A percentile compares a stretch with the other conserved stretches of the same genome.
Evolutionary conservation across 2,888 invertebrate genomes (phyloP).

Genomic region (Isotomurus palustris): DNA sequence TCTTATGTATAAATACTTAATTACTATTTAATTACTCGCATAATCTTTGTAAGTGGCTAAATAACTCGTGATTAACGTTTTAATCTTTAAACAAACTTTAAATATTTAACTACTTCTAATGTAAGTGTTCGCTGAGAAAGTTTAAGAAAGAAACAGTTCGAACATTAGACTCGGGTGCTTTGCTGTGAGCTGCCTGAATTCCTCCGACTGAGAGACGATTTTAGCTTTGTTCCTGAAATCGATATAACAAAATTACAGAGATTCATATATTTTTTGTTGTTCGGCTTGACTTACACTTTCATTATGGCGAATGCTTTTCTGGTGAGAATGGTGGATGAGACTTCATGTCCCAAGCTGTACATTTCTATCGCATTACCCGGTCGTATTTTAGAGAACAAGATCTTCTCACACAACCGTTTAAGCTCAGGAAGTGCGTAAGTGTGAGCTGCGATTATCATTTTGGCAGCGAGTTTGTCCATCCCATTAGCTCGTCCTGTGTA

Average conservation of each 20-base stretch:
- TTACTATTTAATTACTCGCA: too few relatives aligned
- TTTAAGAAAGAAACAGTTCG: constrained; percentile 36
- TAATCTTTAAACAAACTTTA: not conserved
- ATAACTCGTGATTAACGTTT: not conserved
- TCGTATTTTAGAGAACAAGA: constrained; percentile 19
- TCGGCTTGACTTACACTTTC: constrained; percentile 41
- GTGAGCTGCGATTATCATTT: constrained; percentile 26
- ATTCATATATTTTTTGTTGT: too few relatives aligned
- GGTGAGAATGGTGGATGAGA: constrained; percentile 24
- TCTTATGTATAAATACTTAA: too few relatives aligned
- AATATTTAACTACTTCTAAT: not conserved
- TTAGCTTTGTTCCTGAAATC: constrained; percentile 35
- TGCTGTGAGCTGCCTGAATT: constrained; percentile 36
- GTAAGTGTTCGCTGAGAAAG: not conserved
- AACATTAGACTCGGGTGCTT: constrained; percentile 40
- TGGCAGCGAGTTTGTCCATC: constrained; percentile 21
- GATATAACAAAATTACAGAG: not conserved
- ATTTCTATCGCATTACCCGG: constrained; percentile 38
- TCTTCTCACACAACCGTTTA: constrained; percentile 35
- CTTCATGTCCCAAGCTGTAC: constrained; percentile 34
- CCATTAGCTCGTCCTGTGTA: constrained; percentile 39
- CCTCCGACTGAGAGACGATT: constrained; percentile 36
- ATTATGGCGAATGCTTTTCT: constrained; percentile 36
- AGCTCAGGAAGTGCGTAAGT: constrained; percentile 33
- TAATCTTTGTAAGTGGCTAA: not conserved